phyloP scores from a whole-genome alignment of 2,888 invertebrate species.

The Labia minor region DNA sequence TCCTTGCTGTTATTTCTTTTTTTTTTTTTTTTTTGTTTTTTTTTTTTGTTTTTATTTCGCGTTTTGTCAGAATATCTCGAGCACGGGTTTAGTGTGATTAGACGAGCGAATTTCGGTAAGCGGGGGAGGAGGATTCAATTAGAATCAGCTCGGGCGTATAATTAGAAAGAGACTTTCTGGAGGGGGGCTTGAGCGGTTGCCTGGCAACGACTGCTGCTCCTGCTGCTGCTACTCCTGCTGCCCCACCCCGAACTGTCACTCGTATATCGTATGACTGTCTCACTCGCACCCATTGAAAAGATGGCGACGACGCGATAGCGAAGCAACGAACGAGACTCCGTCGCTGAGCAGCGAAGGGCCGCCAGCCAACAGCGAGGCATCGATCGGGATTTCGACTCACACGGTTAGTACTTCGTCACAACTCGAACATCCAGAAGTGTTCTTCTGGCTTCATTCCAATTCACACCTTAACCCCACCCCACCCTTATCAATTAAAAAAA shows the following conservation, averaged over 20 bases:
- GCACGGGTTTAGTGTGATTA: neutral
- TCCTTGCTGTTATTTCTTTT: neutral
- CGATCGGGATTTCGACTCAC: neutral
- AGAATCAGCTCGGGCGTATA: slow-evolving; percentile 13
- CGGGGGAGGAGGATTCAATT: neutral
- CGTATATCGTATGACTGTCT: neutral
- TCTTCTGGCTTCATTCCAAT: no score
- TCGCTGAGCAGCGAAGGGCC: neutral
- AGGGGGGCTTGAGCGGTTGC: neutral
- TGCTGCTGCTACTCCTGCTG: neutral
- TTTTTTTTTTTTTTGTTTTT: neutral
- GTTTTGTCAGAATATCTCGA: no score
- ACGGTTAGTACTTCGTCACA: neutral
- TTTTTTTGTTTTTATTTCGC: no score
- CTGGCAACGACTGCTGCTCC: neutral
- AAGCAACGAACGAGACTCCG: neutral
- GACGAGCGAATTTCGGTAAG: neutral
- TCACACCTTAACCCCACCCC: no score
- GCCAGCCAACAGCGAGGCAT: neutral
- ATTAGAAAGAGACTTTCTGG: neutral
- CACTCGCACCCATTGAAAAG: neutral
- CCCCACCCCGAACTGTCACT: neutral
- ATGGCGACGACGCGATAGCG: neutral
- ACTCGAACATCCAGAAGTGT: no score
- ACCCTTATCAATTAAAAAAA: no score